phyloP scores from a whole-genome alignment of 37 sponge, comb jelly and placozoan genomes.

The Oopsacas minuta region DNA sequence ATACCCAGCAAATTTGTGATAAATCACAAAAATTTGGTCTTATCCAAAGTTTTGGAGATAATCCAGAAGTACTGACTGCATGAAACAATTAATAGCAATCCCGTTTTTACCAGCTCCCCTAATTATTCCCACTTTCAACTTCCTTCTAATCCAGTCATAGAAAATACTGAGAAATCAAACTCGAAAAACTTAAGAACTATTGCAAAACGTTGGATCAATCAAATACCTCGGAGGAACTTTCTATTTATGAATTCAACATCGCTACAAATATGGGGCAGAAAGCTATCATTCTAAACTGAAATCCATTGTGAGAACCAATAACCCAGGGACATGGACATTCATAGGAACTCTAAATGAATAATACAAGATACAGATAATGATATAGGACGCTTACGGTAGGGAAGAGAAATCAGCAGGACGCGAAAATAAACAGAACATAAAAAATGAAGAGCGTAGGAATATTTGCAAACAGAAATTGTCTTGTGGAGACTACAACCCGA shows the following conservation, averaged over 20 bases:
- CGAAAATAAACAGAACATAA: too few species aligned
- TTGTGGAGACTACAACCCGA: neutral
- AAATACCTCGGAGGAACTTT: too few species aligned
- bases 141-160: neutral
- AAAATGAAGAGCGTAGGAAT: too few species aligned
- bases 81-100: too few species aligned
- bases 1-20: too few species aligned
- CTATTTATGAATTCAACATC: too few species aligned
- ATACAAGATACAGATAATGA: conserved; percentile 2
- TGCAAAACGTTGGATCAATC: too few species aligned
- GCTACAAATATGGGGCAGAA: too few species aligned
- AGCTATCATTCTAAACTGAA: conserved; percentile 7
- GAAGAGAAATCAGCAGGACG: neutral
- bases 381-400: neutral
- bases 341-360: neutral
- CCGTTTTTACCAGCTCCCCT: too few species aligned
- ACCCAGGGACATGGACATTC: neutral
- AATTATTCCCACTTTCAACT: too few species aligned
- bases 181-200: neutral
- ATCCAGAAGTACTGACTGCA: neutral
- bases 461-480: neutral
- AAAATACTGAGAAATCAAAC: neutral
- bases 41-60: neutral
- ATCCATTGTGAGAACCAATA: neutral
- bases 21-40: neutral